These are phyloP conservation scores for Anableps anableps DNA, from an alignment of 2,797 vertebrate genomes.

Conservation along the genomic window DNA sequence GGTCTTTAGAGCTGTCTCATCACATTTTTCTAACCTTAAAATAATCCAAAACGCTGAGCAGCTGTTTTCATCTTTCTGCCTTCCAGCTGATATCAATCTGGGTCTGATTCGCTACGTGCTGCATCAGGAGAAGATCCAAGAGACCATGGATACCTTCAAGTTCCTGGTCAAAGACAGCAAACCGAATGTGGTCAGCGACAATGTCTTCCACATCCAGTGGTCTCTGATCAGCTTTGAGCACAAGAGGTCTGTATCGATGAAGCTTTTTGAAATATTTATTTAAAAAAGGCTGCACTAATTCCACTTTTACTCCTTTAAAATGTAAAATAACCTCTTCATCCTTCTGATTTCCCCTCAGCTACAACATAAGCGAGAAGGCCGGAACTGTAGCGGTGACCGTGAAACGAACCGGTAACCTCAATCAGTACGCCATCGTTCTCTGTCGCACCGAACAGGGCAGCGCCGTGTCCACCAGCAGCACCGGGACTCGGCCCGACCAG, in stretches of 20 bases:
- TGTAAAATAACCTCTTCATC: neutral
- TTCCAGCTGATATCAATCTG: conserved; percentile 91
- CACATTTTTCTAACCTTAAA: neutral
- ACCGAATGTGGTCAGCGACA: conserved; percentile 89
- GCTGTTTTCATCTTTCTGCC: neutral
- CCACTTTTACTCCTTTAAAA: neutral
- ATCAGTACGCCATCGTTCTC: conserved; percentile 94
- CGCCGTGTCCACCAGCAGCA: conserved; percentile 82
- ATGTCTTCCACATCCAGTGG: conserved; percentile 95
- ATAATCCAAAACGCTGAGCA: neutral
- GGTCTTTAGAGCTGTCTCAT: neutral
- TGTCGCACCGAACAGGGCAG: conserved; percentile 90
- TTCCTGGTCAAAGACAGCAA: conserved; percentile 96
- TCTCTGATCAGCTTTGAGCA: conserved; percentile 93
- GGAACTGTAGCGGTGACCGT: conserved; percentile 88
- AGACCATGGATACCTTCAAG: conserved; percentile 91
- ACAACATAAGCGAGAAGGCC: conserved; percentile 89
- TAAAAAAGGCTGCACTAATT: neutral
- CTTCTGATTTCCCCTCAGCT: conserved; percentile 79
- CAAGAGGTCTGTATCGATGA: conserved; percentile 80
- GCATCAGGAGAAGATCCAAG: conserved; percentile 82
- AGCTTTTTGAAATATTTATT: neutral
- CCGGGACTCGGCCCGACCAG: conserved; percentile 75
- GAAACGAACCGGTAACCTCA: conserved; percentile 90
- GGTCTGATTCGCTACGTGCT: conserved; percentile 91